phyloP scores from a whole-genome alignment of 2,888 invertebrate genomes.

The Apamea monoglypha region DNA sequence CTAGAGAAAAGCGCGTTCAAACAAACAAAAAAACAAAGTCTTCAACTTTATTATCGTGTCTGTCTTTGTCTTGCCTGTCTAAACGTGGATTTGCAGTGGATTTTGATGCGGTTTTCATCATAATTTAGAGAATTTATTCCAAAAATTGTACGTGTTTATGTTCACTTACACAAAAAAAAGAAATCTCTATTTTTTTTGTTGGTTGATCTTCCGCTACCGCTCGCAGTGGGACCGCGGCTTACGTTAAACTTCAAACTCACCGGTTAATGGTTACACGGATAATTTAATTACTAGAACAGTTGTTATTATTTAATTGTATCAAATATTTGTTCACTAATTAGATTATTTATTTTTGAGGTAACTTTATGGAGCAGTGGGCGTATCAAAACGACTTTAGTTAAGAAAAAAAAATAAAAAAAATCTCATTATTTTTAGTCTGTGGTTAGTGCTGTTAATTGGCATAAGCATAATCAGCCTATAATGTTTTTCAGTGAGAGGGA shows the following conservation, averaged over 20 bases:
- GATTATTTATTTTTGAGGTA: slow-evolving; percentile 22
- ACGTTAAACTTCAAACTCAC: slow-evolving; percentile 47
- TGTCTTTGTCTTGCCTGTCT: neutral
- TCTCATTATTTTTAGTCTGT: neutral
- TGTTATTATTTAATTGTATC: slow-evolving; percentile 60
- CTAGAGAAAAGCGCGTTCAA: too few relatives aligned
- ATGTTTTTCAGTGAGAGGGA: too few relatives aligned
- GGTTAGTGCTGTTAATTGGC: neutral
- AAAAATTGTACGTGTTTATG: neutral
- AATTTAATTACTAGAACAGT: slow-evolving; percentile 67
- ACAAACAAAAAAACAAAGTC: too few relatives aligned
- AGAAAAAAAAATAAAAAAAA: neutral
- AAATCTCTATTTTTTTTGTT: neutral
- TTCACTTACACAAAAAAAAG: neutral
- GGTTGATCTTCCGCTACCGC: slow-evolving; percentile 24
- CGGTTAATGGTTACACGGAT: slow-evolving; percentile 57
- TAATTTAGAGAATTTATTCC: neutral
- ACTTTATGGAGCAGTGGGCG: neutral
- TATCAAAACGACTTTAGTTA: neutral
- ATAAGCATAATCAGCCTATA: too few relatives aligned
- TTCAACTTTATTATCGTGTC: too few relatives aligned
- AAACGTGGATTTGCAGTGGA: neutral
- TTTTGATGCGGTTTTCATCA: neutral
- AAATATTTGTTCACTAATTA: slow-evolving; percentile 54
- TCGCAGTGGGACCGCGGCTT: slow-evolving; percentile 36